Base-by-base conservation (phyloP, 1,140 invertebrate species). In the Heliconius himera region DNA sequence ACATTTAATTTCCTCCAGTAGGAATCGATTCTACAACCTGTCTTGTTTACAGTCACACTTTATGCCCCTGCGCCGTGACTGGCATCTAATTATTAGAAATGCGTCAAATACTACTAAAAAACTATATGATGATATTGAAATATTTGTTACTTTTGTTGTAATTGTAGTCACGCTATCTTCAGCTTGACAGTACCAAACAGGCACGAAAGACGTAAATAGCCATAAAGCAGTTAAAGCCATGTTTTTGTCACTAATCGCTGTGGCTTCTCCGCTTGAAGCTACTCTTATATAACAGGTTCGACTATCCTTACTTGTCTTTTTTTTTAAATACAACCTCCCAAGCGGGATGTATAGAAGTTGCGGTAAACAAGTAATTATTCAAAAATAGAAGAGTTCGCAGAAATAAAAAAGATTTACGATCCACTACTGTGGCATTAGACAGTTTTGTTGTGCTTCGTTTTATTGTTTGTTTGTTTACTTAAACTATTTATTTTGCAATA, bases 191-290 rank as follows among this genome's bases (percentile, higher is more conserved):
- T 79, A 71, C 60, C 8, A 79, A 76, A 76, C 79, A 46, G 73
- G 72, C 46, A 77, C 41, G 41, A 70, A 72, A 77, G 75, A 73
- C 51, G 74, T 81, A 81, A 81, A 72, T 79, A 72, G 49, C 66
- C 74, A 75, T 38, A 81, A 79, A 80, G 79, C 76, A 85, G 84
- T 85, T 87, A 84, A 82, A 87, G 79, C 70, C 79, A 82, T 84
- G 84, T 88, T 87, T 89, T 87, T 88, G 81, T 80, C 76, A 51
- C 77, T 82, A 82, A 81, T 78, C 74, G 74, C n/a, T 79, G 75
- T 49, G 74, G 77, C 46, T 76, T 79, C 77, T 75, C 77, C 51
- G 74, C 77, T 74, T 79, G n/a, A 73, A 81, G 71, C 54, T 3
- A 74, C 18, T 56, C 20, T 20, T 29, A 66, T 66, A 49, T 29